These are phyloP conservation scores for Scyliorhinus canicula DNA, from an alignment of 2,797 vertebrate genomes.

Conservation along the genomic window DNA sequence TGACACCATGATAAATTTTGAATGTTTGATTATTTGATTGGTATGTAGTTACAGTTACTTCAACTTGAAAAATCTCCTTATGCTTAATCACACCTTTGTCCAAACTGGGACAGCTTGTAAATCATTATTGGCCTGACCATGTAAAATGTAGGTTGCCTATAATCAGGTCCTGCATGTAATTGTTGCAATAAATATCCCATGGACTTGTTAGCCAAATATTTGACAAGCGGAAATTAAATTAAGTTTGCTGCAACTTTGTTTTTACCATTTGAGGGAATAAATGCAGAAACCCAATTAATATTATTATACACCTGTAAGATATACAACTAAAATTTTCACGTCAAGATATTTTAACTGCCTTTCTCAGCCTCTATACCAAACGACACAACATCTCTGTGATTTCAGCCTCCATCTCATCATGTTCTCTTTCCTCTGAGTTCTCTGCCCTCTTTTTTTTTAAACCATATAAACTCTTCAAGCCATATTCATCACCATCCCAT, in stretches of 20 bases:
- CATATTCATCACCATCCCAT: not conserved
- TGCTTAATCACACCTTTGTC: not conserved
- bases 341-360: not conserved
- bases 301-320: not conserved
- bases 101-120: not conserved
- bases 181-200: not conserved
- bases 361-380: not conserved
- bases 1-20: not conserved
- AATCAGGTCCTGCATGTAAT: not conserved
- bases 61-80: not conserved
- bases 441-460: not conserved
- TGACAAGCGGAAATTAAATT: not conserved
- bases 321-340: not conserved
- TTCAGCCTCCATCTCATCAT: not conserved
- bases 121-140: not conserved
- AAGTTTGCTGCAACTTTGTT: not conserved
- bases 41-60: not conserved
- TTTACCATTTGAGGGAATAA: not conserved
- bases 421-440: not conserved
- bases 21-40: not conserved
- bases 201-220: not conserved
- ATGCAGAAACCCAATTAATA: not conserved
- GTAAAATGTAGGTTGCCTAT: not conserved
- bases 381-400: not conserved
- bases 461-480: not conserved